Evolutionary conservation across 2,113 vertebrate species (phyloP).

Genomic region (Romanogobio albipinnatus): DNA sequence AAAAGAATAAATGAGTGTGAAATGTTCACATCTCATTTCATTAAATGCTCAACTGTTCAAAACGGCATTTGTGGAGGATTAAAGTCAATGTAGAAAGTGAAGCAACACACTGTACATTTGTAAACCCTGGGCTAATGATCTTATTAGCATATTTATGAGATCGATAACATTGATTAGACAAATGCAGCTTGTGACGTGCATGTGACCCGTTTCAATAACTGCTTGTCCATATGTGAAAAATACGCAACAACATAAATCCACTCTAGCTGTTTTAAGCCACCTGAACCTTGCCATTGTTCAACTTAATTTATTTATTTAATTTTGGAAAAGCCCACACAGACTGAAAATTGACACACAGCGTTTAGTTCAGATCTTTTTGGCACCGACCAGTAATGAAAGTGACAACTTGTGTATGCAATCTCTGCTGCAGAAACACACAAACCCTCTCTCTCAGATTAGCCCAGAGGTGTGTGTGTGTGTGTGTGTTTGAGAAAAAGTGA

Average conservation of each 20-base stretch:
- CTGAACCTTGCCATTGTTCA: background rate
- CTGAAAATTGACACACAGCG: background rate
- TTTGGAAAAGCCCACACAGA: background rate
- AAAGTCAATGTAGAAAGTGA: background rate
- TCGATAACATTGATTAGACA: constrained; percentile 17
- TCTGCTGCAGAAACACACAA: background rate
- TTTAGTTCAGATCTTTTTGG: constrained; percentile 7
- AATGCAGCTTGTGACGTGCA: background rate
- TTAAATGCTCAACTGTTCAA: background rate
- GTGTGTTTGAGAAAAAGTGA: constrained; percentile 25
- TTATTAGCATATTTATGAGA: constrained; percentile 13
- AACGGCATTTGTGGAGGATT: background rate
- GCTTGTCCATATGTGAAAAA: background rate
- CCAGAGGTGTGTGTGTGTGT: constrained; percentile 1
- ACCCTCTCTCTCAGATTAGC: constrained; percentile 62
- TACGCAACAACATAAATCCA: background rate
- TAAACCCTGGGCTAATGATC: background rate
- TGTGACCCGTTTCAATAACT: background rate
- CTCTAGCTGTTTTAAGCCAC: background rate
- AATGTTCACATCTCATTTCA: background rate
- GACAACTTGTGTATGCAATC: constrained; percentile 27
- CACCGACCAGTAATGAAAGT: constrained; percentile 36
- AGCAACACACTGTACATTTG: background rate
- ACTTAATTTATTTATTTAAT: background rate
- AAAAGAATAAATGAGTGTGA: background rate